phyloP scores from a whole-genome alignment of 2,113 vertebrate genomes.

The Cervus canadensis region DNA sequence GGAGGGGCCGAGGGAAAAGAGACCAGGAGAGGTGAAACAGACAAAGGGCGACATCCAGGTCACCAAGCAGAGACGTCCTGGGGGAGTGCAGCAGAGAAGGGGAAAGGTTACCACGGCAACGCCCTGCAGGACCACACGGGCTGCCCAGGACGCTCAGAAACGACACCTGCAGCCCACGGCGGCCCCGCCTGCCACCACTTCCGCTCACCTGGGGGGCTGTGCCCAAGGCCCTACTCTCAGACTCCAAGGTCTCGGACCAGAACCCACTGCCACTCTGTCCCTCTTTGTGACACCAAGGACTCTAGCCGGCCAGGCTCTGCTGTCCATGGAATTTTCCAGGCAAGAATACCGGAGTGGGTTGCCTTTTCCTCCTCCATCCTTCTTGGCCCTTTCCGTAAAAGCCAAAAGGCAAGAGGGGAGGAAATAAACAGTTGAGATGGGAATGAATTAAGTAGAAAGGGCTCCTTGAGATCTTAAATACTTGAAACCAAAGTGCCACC shows the following conservation, averaged over 20 bases:
- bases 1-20: not conserved
- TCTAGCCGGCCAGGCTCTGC: not conserved
- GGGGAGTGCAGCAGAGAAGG: not conserved
- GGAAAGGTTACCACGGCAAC: slow-evolving; percentile 19
- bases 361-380: not conserved
- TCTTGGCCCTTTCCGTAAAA: not conserved
- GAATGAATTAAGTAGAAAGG: not conserved
- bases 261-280: not conserved
- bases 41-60: not conserved
- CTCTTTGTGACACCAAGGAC: not conserved
- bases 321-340: not conserved
- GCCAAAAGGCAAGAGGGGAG: not conserved
- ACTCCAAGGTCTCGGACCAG: not conserved
- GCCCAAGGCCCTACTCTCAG: not conserved
- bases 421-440: not conserved
- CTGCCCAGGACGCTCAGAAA: not conserved
- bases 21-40: not conserved
- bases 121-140: not conserved
- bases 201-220: not conserved
- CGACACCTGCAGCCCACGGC: not conserved
- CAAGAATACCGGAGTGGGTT: not conserved
- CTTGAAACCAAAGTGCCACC: not conserved
- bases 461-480: not conserved
- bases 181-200: not conserved
- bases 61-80: not conserved